phyloP scores from a whole-genome alignment of 2,113 vertebrate species.

The Ondatra zibethicus region DNA sequence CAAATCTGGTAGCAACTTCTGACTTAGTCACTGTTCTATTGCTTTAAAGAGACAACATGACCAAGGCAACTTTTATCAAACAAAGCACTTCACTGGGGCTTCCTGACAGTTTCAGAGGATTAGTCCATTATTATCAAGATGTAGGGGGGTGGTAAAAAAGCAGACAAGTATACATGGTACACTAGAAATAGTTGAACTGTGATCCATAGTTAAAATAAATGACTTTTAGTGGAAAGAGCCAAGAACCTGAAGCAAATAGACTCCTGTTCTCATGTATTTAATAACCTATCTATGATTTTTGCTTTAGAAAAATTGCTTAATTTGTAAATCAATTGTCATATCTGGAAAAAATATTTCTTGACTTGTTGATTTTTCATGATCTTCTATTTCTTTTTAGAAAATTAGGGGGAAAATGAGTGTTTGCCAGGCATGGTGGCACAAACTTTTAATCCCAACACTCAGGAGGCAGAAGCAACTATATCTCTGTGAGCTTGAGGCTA shows the following conservation, averaged over 20 bases:
- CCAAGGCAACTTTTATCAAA: too few relatives aligned
- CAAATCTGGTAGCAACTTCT: too few relatives aligned
- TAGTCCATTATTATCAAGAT: too few relatives aligned
- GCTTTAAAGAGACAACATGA: too few relatives aligned
- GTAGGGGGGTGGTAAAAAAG: too few relatives aligned
- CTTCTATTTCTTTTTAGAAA: background rate
- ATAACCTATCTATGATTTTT: background rate
- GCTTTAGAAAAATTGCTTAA: background rate
- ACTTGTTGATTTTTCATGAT: background rate
- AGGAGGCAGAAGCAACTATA: background rate
- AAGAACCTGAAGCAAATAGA: background rate
- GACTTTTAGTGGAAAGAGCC: background rate
- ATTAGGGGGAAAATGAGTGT: background rate
- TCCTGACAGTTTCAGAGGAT: too few relatives aligned
- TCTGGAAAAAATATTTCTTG: background rate
- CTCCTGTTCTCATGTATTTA: background rate
- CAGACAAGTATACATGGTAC: too few relatives aligned
- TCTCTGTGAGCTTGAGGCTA: background rate
- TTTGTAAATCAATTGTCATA: background rate
- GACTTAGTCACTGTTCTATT: too few relatives aligned
- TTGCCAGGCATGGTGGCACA: background rate
- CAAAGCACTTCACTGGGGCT: too few relatives aligned
- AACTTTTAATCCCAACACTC: background rate
- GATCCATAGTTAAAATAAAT: background rate
- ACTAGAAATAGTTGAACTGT: background rate